These are phyloP conservation scores for Ectropis crepuscularia DNA, from an alignment of 2,888 invertebrate genomes.

Conservation along the genomic window DNA sequence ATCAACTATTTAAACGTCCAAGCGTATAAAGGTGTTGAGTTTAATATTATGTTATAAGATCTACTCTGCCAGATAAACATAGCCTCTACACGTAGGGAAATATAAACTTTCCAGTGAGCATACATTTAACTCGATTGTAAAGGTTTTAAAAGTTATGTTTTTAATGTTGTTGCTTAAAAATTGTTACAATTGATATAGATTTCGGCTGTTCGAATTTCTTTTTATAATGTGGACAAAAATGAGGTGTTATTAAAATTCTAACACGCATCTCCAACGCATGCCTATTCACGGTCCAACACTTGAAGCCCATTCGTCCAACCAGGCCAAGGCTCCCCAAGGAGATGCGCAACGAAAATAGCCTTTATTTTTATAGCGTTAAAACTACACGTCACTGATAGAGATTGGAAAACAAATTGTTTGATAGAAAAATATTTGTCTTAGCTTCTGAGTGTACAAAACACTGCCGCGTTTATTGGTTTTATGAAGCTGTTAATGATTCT, in stretches of 20 bases:
- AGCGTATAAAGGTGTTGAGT: no score
- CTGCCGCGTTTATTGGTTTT: slow-evolving; percentile 9
- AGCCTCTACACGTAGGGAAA: no score
- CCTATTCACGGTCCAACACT: slow-evolving; percentile 24
- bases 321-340: slow-evolving; percentile 20
- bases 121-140: no score
- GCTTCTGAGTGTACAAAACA: slow-evolving; percentile 23
- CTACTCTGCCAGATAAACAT: no score
- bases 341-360: slow-evolving; percentile 9
- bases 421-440: slow-evolving; percentile 19
- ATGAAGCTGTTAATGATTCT: slow-evolving; percentile 21
- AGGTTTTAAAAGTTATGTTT: no score
- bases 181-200: no score
- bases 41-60: no score
- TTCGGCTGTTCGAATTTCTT: no score
- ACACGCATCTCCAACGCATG: slow-evolving; percentile 2
- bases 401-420: slow-evolving; percentile 18
- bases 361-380: slow-evolving; percentile 6
- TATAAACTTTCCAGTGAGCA: no score
- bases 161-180: no score
- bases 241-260: slow-evolving; percentile 5
- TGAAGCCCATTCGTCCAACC: slow-evolving; percentile 6
- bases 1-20: no score
- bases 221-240: no score
- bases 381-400: background rate